These are phyloP conservation scores for Pogonocichla stellata DNA, from an alignment of 2,113 vertebrate genomes.

Conservation along the genomic window DNA sequence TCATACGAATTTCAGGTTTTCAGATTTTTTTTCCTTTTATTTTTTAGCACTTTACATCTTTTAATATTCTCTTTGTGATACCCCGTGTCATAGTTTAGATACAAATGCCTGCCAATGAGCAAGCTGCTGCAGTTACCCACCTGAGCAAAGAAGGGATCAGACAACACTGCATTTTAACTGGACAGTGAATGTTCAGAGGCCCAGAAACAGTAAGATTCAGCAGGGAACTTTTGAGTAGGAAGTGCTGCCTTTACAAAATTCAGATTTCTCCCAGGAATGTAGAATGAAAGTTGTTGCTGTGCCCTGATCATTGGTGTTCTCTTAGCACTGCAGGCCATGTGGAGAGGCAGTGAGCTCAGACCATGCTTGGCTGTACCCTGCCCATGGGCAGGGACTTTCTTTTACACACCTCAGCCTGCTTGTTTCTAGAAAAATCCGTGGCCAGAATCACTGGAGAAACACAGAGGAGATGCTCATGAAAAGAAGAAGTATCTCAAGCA, in stretches of 20 bases:
- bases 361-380: neutral
- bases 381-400: neutral
- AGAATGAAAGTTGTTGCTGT: neutral
- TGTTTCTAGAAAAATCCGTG: neutral
- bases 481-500: neutral
- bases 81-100: neutral
- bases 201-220: neutral
- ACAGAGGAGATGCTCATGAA: neutral
- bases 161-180: neutral
- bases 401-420: neutral
- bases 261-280: neutral
- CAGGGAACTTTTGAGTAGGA: neutral
- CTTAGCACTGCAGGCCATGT: accelerated
- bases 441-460: neutral
- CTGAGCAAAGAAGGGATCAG: neutral
- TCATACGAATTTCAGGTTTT: neutral
- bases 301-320: neutral
- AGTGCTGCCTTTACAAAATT: neutral
- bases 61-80: neutral
- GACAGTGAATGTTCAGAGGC: neutral
- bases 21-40: neutral
- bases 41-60: neutral
- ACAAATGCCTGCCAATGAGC: neutral
- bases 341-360: neutral
- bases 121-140: neutral